Evolutionary conservation across 2,888 invertebrate species (phyloP).

Genomic region (Andrena bucephala): DNA sequence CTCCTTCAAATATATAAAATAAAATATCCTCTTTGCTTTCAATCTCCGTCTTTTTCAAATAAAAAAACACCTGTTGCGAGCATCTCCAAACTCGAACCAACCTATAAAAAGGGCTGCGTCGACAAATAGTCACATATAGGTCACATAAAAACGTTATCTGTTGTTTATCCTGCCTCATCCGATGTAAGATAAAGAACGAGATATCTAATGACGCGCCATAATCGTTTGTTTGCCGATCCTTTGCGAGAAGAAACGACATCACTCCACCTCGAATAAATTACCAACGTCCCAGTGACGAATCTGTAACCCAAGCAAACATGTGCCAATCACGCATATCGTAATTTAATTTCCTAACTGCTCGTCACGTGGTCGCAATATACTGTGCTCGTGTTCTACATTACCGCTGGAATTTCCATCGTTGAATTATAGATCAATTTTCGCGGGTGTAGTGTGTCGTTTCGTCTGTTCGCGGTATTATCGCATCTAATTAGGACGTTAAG

Average conservation of each 20-base stretch:
- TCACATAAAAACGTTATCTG: background rate
- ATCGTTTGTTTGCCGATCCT: background rate
- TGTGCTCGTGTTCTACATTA: slow-evolving; percentile 15
- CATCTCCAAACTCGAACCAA: too few relatives aligned
- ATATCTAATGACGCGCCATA: background rate
- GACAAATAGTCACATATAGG: background rate
- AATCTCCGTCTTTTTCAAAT: too few relatives aligned
- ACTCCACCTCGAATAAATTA: slow-evolving; percentile 18
- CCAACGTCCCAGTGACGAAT: background rate
- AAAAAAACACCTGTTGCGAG: too few relatives aligned
- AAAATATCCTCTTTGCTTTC: too few relatives aligned
- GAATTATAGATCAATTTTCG: slow-evolving; percentile 51
- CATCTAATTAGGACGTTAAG: slow-evolving; percentile 52
- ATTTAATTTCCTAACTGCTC: slow-evolving; percentile 34
- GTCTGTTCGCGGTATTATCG: slow-evolving; percentile 24
- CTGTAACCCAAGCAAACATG: slow-evolving; percentile 21
- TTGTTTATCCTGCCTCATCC: background rate
- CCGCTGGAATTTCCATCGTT: slow-evolving; percentile 12
- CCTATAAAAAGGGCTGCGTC: background rate
- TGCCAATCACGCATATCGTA: slow-evolving; percentile 22
- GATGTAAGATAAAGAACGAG: background rate
- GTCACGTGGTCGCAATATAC: slow-evolving; percentile 21
- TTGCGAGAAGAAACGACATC: background rate
- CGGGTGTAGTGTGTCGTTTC: slow-evolving; percentile 8
- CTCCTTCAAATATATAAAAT: too few relatives aligned